Percentiles rank a stretch among this genome's conserved stretches.
Conservation (phyloP, 2,797 vertebrate species). For the Acrossocheilus fasciatus region DNA sequence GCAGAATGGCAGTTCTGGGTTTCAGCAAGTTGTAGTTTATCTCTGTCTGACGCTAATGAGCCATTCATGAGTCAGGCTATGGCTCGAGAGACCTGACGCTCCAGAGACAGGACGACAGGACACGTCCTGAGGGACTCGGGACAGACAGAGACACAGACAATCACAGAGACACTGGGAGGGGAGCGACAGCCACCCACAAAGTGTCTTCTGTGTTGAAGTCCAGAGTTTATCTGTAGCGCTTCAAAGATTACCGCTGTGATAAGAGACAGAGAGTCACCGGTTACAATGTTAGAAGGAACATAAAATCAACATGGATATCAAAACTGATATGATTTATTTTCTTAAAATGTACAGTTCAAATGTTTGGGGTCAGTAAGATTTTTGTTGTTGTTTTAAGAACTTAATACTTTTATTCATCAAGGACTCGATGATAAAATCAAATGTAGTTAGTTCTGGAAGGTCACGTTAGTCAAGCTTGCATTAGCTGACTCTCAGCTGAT, state of each 20-base stretch:
- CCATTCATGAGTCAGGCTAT: constrained; percentile 67
- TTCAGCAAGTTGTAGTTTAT: constrained; percentile 75
- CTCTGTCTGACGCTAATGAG: constrained; percentile 76
- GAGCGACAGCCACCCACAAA: constrained; percentile 18
- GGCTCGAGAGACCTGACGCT: constrained; percentile 49
- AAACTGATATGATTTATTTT: not conserved
- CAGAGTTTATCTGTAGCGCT: constrained; percentile 5
- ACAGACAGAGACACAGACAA: constrained; percentile 18
- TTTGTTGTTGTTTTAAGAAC: not conserved
- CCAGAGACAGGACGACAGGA: constrained; percentile 41
- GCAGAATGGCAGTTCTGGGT: constrained; percentile 67
- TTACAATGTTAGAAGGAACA: not conserved
- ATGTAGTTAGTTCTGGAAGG: not conserved
- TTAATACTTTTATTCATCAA: not conserved
- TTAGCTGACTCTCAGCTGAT: not conserved
- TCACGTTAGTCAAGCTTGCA: not conserved
- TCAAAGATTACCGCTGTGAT: not conserved
- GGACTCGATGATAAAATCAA: not conserved
- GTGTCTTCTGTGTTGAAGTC: not conserved
- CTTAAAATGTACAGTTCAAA: not conserved
- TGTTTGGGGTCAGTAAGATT: not conserved
- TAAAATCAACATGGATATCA: not conserved
- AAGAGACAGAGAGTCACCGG: not conserved
- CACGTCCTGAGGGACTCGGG: not conserved
- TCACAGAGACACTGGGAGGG: constrained; percentile 11